phyloP scores from a whole-genome alignment of 2,113 vertebrate genomes.

The Pedetes capensis region DNA sequence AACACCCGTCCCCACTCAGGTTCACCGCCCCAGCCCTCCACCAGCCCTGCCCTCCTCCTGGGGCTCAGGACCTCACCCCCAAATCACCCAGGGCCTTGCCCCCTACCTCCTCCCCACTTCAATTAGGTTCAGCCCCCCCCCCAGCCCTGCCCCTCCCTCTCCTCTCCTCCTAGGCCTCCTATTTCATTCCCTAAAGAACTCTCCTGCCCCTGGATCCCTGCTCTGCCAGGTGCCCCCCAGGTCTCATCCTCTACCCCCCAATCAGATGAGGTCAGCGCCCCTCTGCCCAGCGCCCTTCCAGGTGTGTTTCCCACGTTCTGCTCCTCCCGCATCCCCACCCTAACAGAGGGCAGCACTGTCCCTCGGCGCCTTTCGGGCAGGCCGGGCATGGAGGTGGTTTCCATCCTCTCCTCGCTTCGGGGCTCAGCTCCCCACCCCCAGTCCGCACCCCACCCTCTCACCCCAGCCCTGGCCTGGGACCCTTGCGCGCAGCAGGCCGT shows the following conservation, averaged over 20 bases:
- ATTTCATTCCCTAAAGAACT: background rate
- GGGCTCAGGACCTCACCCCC: background rate
- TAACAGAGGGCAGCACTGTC: background rate
- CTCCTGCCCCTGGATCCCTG: background rate
- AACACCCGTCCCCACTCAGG: background rate
- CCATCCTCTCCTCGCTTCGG: background rate
- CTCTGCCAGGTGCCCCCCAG: too few relatives aligned
- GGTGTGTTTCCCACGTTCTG: too few relatives aligned
- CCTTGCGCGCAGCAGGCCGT: too few relatives aligned
- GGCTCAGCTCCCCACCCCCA: too few relatives aligned
- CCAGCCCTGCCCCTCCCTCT: too few relatives aligned
- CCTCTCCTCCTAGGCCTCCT: background rate
- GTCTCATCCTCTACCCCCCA: too few relatives aligned
- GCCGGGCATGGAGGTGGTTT: too few relatives aligned
- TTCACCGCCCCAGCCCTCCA: background rate
- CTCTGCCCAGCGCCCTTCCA: background rate
- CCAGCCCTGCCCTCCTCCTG: background rate
- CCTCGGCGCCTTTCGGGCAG: too few relatives aligned
- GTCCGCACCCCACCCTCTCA: too few relatives aligned
- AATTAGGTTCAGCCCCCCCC: background rate
- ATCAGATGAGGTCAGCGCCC: too few relatives aligned
- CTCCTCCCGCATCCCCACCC: too few relatives aligned
- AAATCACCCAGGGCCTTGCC: background rate
- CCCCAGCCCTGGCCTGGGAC: too few relatives aligned
- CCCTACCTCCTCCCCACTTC: background rate